A percentile compares a stretch with the other conserved stretches of the same genome.
phyloP scores from a whole-genome alignment of 2,113 vertebrate species.

The Sapajus apella region DNA sequence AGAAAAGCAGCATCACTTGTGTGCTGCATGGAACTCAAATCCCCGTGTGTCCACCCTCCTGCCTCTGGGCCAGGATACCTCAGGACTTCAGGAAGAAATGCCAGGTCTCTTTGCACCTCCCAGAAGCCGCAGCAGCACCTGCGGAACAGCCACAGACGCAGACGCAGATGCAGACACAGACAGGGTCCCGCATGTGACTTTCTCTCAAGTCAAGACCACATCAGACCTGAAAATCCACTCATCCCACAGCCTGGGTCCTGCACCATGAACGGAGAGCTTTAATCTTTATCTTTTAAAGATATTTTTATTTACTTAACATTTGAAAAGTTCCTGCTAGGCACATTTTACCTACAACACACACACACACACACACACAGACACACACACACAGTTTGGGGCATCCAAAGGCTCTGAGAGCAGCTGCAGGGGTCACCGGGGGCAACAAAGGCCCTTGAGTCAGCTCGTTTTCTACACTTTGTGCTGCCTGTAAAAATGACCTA shows the following conservation, averaged over 20 bases:
- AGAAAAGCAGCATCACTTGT: too few species aligned
- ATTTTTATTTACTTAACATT: not conserved
- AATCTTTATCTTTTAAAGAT: not conserved
- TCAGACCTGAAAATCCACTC: not conserved
- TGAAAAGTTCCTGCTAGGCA: not conserved
- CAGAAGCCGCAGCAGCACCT: too few species aligned
- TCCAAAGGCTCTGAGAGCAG: not conserved
- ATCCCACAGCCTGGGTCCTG: not conserved
- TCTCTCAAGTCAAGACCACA: not conserved
- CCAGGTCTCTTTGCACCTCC: not conserved
- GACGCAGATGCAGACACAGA: too few species aligned
- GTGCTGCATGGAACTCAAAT: not conserved
- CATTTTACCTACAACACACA: too few species aligned
- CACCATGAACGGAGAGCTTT: accelerated
- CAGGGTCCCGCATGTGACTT: not conserved
- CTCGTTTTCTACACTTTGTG: not conserved
- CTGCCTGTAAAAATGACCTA: not conserved
- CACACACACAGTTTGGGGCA: not conserved
- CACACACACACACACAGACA: too few species aligned
- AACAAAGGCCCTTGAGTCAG: too few species aligned
- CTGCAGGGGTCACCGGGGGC: accelerated
- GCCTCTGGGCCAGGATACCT: too few species aligned
- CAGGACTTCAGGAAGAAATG: not conserved
- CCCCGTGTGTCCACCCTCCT: not conserved
- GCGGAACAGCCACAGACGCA: too few species aligned